Evolutionary conservation across 2,888 invertebrate species (phyloP).

Genomic region (Macrosoma leucophasiata): DNA sequence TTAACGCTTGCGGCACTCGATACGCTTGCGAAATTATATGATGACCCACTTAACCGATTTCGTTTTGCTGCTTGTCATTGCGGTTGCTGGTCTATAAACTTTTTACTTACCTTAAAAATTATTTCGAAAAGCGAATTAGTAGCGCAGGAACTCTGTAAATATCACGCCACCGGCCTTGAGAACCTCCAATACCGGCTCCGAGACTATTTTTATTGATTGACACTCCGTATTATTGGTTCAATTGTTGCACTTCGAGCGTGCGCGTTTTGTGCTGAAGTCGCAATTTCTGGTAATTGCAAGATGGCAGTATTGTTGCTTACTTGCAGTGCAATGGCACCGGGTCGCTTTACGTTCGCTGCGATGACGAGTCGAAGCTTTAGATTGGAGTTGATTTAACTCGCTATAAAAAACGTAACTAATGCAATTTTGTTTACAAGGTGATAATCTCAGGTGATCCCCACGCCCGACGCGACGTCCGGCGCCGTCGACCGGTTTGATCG

Average conservation of each 20-base stretch:
- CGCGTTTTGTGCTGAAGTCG: slow-evolving; percentile 2
- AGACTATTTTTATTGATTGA: slow-evolving; percentile 14
- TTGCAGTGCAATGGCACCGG: no score
- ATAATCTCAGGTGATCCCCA: slow-evolving; percentile 50
- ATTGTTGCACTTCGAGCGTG: slow-evolving; percentile 5
- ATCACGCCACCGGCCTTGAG: no score
- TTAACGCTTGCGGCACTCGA: slow-evolving; percentile 70
- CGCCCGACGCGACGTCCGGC: slow-evolving; percentile 56
- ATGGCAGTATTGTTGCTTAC: no score
- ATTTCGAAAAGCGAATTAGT: slow-evolving; percentile 41
- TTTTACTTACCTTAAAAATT: slow-evolving; percentile 51
- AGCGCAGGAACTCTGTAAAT: no score
- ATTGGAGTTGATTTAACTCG: slow-evolving; percentile 6
- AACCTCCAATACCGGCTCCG: no score
- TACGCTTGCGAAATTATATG: slow-evolving; percentile 72
- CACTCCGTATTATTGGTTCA: slow-evolving; percentile 13
- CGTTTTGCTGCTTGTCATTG: slow-evolving; percentile 58
- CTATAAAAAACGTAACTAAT: slow-evolving; percentile 38
- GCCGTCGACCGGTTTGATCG: slow-evolving; percentile 70
- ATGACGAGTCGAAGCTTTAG: no score
- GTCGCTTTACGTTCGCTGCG: no score
- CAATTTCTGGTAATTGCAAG: no score
- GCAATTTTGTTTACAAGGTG: slow-evolving; percentile 71
- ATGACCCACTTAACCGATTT: slow-evolving; percentile 71
- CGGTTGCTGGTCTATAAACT: slow-evolving; percentile 44